These are phyloP conservation scores for Campylorhamphus procurvoides DNA, from an alignment of 2,113 vertebrate genomes.

Conservation along the genomic window DNA sequence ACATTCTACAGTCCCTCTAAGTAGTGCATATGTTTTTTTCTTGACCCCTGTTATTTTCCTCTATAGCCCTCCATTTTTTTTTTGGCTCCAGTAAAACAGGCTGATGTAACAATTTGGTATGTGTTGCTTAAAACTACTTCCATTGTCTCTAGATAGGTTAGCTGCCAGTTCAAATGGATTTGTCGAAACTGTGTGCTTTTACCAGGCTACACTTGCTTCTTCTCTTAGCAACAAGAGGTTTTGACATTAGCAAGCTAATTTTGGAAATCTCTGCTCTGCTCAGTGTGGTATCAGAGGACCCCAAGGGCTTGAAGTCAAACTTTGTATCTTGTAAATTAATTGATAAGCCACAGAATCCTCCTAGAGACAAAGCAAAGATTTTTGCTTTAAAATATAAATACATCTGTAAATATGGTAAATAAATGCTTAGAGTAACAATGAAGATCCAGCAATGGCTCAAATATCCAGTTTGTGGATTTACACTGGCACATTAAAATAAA, in stretches of 20 bases:
- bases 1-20: not conserved
- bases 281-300: not conserved
- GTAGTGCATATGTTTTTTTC: not conserved
- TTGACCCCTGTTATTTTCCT: not conserved
- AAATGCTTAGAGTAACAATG: not conserved
- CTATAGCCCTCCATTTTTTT: not conserved
- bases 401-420: not conserved
- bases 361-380: not conserved
- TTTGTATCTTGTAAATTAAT: constrained; percentile 6
- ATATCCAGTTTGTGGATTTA: not conserved
- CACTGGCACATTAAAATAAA: not conserved
- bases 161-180: constrained; percentile 13
- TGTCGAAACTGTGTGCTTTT: constrained; percentile 49
- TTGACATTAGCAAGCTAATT: constrained; percentile 58
- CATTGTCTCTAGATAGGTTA: constrained; percentile 22
- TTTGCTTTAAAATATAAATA: not conserved
- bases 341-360: constrained; percentile 30
- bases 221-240: constrained; percentile 59
- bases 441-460: not conserved
- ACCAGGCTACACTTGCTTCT: not conserved
- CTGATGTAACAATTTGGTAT: constrained; percentile 33
- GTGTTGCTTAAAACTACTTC: constrained; percentile 2
- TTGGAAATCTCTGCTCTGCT: constrained; percentile 50
- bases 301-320: constrained; percentile 24
- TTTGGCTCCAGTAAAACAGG: not conserved